Percentiles rank a stretch among this genome's conserved stretches.
Conservation (phyloP, 2,797 vertebrate genomes). For the Pelobates cultripes region DNA sequence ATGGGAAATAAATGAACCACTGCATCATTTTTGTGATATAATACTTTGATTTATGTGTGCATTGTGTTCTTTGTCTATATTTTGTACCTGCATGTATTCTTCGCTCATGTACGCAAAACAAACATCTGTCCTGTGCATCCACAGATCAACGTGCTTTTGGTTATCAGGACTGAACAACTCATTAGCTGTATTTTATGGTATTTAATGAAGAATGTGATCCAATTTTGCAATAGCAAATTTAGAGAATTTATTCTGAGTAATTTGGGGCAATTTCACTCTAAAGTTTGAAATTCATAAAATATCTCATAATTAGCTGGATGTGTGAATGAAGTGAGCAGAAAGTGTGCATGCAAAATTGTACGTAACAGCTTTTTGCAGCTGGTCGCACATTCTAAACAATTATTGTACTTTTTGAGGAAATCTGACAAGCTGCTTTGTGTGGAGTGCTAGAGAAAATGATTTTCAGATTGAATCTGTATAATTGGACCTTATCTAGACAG, state of each 20-base stretch:
- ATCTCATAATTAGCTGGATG: no score
- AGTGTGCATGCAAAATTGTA: not conserved
- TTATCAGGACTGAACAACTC: no score
- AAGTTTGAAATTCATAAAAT: no score
- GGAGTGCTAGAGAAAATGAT: not conserved
- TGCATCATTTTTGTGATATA: slow-evolving; percentile 31
- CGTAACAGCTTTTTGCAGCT: not conserved
- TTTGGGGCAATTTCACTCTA: no score
- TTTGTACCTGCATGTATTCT: slow-evolving; percentile 5
- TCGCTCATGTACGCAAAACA: not conserved
- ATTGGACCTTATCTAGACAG: not conserved
- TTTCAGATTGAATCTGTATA: not conserved
- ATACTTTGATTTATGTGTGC: slow-evolving; percentile 24
- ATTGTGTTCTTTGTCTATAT: slow-evolving; percentile 14
- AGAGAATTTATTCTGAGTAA: no score
- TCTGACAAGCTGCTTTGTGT: not conserved
- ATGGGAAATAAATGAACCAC: slow-evolving; percentile 28
- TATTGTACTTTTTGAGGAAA: not conserved
- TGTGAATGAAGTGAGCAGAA: no score
- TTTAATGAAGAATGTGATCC: no score
- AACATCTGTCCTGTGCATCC: no score
- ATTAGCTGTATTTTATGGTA: no score
- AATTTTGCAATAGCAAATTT: no score
- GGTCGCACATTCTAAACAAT: not conserved
- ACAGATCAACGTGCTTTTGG: no score